Evolutionary conservation across 2,888 invertebrate species (phyloP).

Genomic region (Drosophila anomelani): DNA sequence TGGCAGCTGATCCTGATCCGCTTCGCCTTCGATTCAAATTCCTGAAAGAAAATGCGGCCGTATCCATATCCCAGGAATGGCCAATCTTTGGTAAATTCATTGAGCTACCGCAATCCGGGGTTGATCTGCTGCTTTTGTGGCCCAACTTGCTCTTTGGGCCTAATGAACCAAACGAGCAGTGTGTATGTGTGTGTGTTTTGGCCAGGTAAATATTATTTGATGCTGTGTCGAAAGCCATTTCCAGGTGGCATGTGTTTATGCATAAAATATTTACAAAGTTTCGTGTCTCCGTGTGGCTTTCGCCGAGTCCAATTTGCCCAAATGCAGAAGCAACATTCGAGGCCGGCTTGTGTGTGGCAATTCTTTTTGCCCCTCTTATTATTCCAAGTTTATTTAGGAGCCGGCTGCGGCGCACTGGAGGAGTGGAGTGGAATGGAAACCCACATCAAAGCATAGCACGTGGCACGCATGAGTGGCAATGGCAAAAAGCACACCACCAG

Average conservation of each 20-base stretch:
- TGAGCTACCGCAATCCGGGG: constrained; percentile 61
- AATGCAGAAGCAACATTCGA: constrained; percentile 73
- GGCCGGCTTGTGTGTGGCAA: constrained; percentile 55
- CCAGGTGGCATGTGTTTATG: constrained; percentile 73
- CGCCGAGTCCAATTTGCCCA: constrained; percentile 73
- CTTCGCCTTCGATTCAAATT: neutral
- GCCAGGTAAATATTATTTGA: constrained; percentile 76
- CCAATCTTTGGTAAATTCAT: constrained; percentile 54
- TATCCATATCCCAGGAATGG: neutral
- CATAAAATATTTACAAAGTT: constrained; percentile 76
- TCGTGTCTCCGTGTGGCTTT: constrained; percentile 60
- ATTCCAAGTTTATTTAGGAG: constrained; percentile 75
- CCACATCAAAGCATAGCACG: constrained; percentile 77
- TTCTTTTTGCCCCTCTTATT: constrained; percentile 68
- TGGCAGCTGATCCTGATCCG: constrained; percentile 9
- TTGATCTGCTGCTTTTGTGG: constrained; percentile 61
- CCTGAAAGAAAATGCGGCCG: neutral
- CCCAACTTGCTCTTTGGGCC: constrained; percentile 59
- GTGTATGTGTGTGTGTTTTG: constrained; percentile 16
- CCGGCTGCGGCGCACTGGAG: constrained; percentile 37
- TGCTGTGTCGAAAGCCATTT: constrained; percentile 74
- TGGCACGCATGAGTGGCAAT: constrained; percentile 77
- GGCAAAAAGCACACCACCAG: constrained; percentile 63
- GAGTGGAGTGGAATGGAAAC: constrained; percentile 38
- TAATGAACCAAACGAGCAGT: constrained; percentile 63